A percentile compares a stretch with the other conserved stretches of the same genome.
These are phyloP conservation scores for Wasmannia auropunctata DNA, from an alignment of 1,140 invertebrate species.

Conservation along the genomic window DNA sequence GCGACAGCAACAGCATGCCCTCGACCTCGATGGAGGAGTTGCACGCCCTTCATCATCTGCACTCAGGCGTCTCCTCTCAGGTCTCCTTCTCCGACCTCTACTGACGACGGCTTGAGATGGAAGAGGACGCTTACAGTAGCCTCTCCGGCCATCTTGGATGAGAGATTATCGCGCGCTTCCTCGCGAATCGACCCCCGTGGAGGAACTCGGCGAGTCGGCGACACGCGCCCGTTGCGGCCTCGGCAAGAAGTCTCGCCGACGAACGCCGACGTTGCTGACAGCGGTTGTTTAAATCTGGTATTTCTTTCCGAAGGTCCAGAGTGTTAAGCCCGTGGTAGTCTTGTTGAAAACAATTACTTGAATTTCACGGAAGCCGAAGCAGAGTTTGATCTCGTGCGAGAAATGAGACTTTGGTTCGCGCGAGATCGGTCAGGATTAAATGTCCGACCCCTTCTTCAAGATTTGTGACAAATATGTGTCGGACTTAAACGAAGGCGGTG, in stretches of 20 bases:
- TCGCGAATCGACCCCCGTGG: background rate
- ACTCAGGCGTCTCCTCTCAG: conserved; percentile 83
- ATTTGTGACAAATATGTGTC: background rate
- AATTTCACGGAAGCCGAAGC: background rate
- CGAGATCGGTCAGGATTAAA: background rate
- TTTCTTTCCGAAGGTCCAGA: background rate
- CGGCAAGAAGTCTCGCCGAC: background rate
- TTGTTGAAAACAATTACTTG: background rate
- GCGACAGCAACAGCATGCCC: conserved; percentile 84
- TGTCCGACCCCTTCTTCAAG: background rate
- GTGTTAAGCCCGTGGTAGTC: background rate
- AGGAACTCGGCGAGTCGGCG: background rate
- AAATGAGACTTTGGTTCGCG: background rate
- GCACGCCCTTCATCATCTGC: conserved; percentile 84
- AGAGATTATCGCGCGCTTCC: conserved; percentile 43
- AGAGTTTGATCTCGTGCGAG: background rate
- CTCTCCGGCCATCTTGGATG: conserved; percentile 74
- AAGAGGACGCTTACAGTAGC: conserved; percentile 72
- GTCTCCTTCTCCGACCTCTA: conserved; percentile 85
- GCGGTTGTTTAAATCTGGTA: background rate
- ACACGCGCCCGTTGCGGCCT: background rate
- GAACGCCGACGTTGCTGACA: background rate
- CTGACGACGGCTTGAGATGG: conserved; percentile 79
- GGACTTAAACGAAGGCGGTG: background rate
- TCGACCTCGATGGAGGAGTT: conserved; percentile 84